Percentiles rank a stretch among this genome's conserved stretches.
Evolutionary conservation across 2,888 invertebrate species (phyloP).

Genomic region (Bembecia ichneumoniformis): DNA sequence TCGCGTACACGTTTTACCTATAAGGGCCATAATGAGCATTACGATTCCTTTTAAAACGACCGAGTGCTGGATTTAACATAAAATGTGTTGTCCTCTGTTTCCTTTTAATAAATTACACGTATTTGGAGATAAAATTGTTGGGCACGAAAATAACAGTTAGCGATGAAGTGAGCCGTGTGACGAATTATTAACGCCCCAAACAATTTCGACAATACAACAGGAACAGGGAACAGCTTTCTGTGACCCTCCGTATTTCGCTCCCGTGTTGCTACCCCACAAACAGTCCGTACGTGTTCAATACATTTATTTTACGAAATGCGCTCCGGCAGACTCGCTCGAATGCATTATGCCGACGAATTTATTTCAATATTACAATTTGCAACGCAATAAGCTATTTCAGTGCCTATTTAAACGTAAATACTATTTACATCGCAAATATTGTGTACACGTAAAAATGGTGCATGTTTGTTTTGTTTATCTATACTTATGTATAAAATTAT

Average conservation of each 20-base stretch:
- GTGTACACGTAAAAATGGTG: no score
- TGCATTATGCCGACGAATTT: neutral
- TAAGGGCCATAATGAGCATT: slow-evolving; percentile 9
- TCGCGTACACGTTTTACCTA: slow-evolving; percentile 10
- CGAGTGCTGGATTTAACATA: neutral
- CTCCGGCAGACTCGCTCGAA: slow-evolving; percentile 14
- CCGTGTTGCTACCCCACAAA: slow-evolving; percentile 14
- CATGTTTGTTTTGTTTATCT: no score
- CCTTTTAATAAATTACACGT: neutral
- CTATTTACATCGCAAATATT: no score
- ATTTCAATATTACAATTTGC: neutral
- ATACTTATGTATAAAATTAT: no score
- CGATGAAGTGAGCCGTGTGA: slow-evolving; percentile 40
- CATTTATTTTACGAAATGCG: slow-evolving; percentile 33
- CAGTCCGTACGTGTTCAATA: slow-evolving; percentile 25
- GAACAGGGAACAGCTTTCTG: slow-evolving; percentile 25
- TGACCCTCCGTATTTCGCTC: slow-evolving; percentile 28
- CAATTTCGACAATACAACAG: slow-evolving; percentile 45
- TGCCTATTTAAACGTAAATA: neutral
- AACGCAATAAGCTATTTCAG: slow-evolving; percentile 1
- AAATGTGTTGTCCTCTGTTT: neutral
- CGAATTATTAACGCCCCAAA: slow-evolving; percentile 52
- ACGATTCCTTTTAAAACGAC: slow-evolving; percentile 6
- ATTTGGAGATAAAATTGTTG: slow-evolving; percentile 14
- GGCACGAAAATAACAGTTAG: slow-evolving; percentile 36